A percentile compares a stretch with the other conserved stretches of the same genome.
Conservation (phyloP, 2,797 vertebrate genomes). For the Odontamblyopus rebecca region DNA sequence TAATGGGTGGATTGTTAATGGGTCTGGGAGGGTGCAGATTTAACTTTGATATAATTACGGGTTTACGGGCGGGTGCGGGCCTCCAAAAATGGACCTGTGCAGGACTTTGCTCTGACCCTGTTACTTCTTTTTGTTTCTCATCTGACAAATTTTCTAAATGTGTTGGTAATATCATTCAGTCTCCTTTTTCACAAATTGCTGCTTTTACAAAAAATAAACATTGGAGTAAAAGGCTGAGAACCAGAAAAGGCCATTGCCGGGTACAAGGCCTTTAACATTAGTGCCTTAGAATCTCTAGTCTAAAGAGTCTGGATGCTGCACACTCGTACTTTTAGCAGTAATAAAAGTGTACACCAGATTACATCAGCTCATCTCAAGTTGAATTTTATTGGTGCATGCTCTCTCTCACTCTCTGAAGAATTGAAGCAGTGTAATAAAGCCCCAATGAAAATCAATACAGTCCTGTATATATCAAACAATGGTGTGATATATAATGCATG, state of each 20-base stretch:
- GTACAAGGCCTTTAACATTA: neutral
- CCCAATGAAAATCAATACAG: slow-evolving; percentile 32
- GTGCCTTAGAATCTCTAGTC: no score
- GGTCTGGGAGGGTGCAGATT: no score
- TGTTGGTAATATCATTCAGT: neutral
- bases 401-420: slow-evolving; percentile 10
- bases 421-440: slow-evolving; percentile 17
- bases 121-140: neutral
- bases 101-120: neutral
- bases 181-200: neutral
- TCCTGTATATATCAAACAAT: slow-evolving; percentile 34
- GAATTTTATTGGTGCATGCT: slow-evolving; percentile 23
- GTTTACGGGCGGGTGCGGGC: no score
- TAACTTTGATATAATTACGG: no score
- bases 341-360: neutral
- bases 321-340: neutral
- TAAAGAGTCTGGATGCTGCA: neutral
- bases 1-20: no score
- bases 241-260: neutral
- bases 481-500: slow-evolving; percentile 42
- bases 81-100: no score
- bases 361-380: slow-evolving; percentile 2
- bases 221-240: neutral
- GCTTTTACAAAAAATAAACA: neutral
- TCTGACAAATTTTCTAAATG: neutral